Percentiles rank a stretch among this genome's conserved stretches.
phyloP scores from a whole-genome alignment of 2,888 invertebrate species.

The Lycophotia porphyrea region DNA sequence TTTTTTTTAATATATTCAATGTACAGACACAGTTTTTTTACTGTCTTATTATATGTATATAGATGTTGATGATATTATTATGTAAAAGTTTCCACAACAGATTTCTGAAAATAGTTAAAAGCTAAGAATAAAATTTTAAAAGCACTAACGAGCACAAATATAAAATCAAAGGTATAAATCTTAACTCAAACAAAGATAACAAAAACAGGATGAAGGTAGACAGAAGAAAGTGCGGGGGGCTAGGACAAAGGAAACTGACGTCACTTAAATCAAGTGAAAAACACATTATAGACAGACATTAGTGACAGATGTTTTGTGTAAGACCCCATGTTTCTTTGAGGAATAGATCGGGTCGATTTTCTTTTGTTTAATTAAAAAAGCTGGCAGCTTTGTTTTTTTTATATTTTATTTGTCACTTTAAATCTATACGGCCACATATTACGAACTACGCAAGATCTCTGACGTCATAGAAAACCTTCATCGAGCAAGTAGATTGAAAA shows the following conservation, averaged over 20 bases:
- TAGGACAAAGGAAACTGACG: conserved; percentile 37
- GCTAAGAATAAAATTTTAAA: background rate
- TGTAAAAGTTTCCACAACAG: background rate
- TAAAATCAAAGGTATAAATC: conserved; percentile 8
- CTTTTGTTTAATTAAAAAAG: background rate
- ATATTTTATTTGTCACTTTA: no score
- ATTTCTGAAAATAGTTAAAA: background rate
- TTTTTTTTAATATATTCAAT: no score
- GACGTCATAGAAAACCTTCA: no score
- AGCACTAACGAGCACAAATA: background rate
- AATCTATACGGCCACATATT: background rate
- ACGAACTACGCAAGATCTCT: no score
- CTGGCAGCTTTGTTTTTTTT: background rate
- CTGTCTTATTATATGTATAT: no score
- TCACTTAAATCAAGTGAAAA: conserved; percentile 61
- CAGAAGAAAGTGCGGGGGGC: background rate
- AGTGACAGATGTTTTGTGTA: conserved; percentile 33
- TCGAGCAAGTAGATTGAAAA: no score
- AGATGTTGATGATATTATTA: background rate
- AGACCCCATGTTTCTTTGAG: background rate
- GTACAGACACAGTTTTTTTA: no score
- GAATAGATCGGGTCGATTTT: background rate
- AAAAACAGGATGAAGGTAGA: conserved; percentile 59
- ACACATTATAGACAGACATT: conserved; percentile 48
- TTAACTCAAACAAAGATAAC: conserved; percentile 23